phyloP scores from a whole-genome alignment of 2,888 invertebrate species.

The Noctua pronuba region DNA sequence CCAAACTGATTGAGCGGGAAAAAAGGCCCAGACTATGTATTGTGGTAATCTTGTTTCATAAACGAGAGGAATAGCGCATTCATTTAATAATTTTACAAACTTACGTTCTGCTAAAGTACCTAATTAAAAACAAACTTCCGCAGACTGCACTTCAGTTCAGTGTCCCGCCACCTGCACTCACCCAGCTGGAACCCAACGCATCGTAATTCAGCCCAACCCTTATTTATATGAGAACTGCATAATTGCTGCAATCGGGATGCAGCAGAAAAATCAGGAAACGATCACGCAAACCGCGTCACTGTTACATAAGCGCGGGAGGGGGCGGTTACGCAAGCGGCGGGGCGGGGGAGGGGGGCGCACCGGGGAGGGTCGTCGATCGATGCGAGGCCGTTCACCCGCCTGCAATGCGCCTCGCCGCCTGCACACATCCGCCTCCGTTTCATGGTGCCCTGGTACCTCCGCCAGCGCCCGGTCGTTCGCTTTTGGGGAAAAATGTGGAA shows the following conservation, averaged over 20 bases:
- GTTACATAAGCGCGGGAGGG: slow-evolving; percentile 86
- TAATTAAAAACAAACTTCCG: slow-evolving; percentile 27
- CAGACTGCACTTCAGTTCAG: slow-evolving; percentile 8
- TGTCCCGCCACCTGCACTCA: slow-evolving; percentile 4
- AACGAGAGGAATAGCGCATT: neutral
- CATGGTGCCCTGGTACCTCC: slow-evolving; percentile 83
- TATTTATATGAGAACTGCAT: slow-evolving; percentile 58
- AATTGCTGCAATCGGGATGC: slow-evolving; percentile 68
- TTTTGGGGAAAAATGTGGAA: slow-evolving; percentile 64
- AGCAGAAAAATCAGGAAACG: slow-evolving; percentile 79
- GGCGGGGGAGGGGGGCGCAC: slow-evolving; percentile 59
- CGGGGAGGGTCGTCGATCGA: slow-evolving; percentile 80
- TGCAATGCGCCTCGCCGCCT: slow-evolving; percentile 87
- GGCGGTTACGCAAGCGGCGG: slow-evolving; percentile 83
- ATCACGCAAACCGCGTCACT: slow-evolving; percentile 83
- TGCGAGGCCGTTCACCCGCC: slow-evolving; percentile 90
- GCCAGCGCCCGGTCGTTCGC: slow-evolving; percentile 69
- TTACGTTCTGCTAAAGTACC: neutral
- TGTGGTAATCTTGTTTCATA: neutral
- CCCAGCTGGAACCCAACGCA: slow-evolving; percentile 8
- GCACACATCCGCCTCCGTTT: slow-evolving; percentile 76
- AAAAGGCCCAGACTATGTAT: neutral
- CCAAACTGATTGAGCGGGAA: slow-evolving; percentile 48
- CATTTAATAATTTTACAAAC: neutral
- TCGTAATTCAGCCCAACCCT: slow-evolving; percentile 18